Conservation (phyloP, 92 coral and sea anemone genomes). For the Phenganax subtilis region DNA sequence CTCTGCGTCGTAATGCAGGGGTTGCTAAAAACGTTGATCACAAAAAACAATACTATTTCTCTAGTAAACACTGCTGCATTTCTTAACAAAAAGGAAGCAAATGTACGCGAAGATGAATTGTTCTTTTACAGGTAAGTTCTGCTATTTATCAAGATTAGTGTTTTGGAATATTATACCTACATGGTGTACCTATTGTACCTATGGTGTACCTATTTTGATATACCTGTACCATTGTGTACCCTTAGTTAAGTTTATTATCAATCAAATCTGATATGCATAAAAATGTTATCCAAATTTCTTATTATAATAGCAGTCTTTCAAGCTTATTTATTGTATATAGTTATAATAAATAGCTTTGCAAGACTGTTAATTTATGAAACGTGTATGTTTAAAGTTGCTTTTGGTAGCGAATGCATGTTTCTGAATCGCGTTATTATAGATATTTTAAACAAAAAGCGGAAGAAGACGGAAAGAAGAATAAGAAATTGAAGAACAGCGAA, state of each 20-base stretch:
- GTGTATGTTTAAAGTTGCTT: too few species aligned
- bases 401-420: too few species aligned
- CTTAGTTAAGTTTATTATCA: too few species aligned
- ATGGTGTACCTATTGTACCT: neutral
- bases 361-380: too few species aligned
- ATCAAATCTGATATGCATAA: neutral
- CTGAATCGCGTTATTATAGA: conserved; percentile 37
- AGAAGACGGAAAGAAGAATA: conserved; percentile 46
- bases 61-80: conserved; percentile 76
- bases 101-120: conserved; percentile 82
- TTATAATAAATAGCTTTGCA: too few species aligned
- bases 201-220: neutral
- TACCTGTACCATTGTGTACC: neutral
- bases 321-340: too few species aligned
- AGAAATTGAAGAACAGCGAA: conserved; percentile 32
- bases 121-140: conserved; percentile 70
- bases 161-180: neutral
- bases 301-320: too few species aligned
- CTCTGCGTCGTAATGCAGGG: too few species aligned
- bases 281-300: too few species aligned
- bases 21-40: neutral
- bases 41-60: neutral
- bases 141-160: too few species aligned
- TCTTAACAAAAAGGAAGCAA: conserved; percentile 67
- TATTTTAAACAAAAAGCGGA: conserved; percentile 72